Conservation (phyloP, 1,140 invertebrate genomes). For the Pollicipes pollicipes region DNA sequence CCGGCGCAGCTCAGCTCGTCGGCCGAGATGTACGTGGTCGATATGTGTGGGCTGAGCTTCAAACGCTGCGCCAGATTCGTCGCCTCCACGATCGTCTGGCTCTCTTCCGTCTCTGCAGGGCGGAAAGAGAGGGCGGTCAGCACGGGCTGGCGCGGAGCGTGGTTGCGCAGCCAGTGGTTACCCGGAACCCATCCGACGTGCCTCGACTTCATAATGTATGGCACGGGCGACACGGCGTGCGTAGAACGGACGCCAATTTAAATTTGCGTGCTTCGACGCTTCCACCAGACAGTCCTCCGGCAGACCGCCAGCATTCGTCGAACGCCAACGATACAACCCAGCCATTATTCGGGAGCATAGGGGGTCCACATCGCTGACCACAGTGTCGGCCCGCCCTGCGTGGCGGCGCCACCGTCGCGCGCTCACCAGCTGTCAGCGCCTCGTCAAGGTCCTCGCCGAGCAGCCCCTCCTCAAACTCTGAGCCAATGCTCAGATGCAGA, state of each 20-base stretch:
- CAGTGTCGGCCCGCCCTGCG: not conserved
- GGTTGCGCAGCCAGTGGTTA: not conserved
- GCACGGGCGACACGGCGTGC: not conserved
- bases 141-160: not conserved
- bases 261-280: too few species aligned
- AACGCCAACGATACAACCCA: too few species aligned
- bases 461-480: slow-evolving; percentile 21
- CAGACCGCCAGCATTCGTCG: too few species aligned
- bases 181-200: not conserved
- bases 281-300: too few species aligned
- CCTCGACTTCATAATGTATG: too few species aligned
- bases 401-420: slow-evolving; percentile 5
- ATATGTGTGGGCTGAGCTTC: slow-evolving; percentile 19
- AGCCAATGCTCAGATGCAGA: slow-evolving; percentile 28
- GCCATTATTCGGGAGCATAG: slow-evolving; percentile 5
- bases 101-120: slow-evolving; percentile 15
- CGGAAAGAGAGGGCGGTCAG: not conserved
- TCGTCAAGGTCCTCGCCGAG: slow-evolving; percentile 17
- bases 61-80: slow-evolving; percentile 15
- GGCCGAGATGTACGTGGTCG: slow-evolving; percentile 21
- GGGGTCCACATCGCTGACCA: not conserved
- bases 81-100: slow-evolving; percentile 17
- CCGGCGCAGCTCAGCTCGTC: slow-evolving; percentile 13
- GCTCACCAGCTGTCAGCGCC: not conserved
- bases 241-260: too few species aligned